Percentiles rank a stretch among this genome's conserved stretches.
Conservation (phyloP, 2,888 invertebrate species). For the Platycheirus rosarum region DNA sequence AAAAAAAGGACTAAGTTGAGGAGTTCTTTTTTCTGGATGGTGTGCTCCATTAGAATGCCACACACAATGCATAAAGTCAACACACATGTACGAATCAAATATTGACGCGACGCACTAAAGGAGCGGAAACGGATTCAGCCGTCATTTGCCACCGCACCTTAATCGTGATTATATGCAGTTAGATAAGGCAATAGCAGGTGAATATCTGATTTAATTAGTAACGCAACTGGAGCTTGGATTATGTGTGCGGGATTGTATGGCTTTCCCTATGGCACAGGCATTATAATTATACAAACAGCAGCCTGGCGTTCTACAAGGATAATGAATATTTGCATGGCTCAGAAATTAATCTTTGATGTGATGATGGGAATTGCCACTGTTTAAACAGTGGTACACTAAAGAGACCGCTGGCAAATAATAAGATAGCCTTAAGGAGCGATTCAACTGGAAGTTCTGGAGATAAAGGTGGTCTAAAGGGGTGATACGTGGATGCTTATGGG, state of each 20-base stretch:
- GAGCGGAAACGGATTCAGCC: conserved; percentile 6
- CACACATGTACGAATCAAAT: conserved; percentile 17
- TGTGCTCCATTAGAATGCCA: too few relatives aligned
- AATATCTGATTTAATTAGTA: conserved; percentile 63
- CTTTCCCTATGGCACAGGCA: conserved; percentile 33
- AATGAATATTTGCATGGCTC: conserved; percentile 24
- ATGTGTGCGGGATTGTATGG: conserved; percentile 20
- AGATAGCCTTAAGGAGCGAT: conserved; percentile 15
- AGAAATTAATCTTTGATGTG: conserved; percentile 25
- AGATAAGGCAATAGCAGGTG: conserved; percentile 45
- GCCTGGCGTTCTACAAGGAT: neutral
- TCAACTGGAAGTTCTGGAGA: conserved; percentile 10
- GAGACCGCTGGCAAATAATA: conserved; percentile 25
- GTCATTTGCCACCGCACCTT: neutral
- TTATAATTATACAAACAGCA: conserved; percentile 51
- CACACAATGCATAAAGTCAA: neutral
- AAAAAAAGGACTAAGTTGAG: neutral
- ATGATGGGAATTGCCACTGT: neutral
- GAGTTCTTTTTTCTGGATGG: neutral
- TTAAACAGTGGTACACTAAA: conserved; percentile 14
- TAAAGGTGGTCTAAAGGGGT: neutral
- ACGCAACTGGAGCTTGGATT: conserved; percentile 24
- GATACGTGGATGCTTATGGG: neutral
- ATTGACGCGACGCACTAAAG: conserved; percentile 29
- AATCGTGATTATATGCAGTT: neutral